These are phyloP conservation scores for Cydia splendana DNA, from an alignment of 1,140 invertebrate genomes.

Conservation along the genomic window DNA sequence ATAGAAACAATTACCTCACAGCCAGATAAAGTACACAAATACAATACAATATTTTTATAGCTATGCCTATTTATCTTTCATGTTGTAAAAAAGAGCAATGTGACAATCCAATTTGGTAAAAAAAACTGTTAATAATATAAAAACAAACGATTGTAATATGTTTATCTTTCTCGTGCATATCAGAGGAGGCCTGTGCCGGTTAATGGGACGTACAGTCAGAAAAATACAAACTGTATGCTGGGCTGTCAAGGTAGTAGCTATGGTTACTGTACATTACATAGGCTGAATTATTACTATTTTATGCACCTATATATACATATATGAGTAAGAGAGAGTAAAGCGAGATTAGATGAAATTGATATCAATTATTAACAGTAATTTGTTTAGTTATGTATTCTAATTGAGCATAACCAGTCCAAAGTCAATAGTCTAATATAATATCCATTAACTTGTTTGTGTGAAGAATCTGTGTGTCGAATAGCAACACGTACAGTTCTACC, in stretches of 20 bases:
- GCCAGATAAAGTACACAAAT: neutral
- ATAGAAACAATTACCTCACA: slow-evolving; percentile 16
- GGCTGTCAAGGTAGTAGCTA: too few relatives aligned
- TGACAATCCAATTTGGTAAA: neutral
- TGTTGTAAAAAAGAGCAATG: neutral
- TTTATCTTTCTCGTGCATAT: neutral
- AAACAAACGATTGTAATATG: too few relatives aligned
- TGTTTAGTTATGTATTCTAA: neutral
- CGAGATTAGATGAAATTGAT: too few relatives aligned
- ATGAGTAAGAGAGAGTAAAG: too few relatives aligned
- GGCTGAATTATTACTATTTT: too few relatives aligned
- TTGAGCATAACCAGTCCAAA: neutral
- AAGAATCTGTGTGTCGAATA: neutral
- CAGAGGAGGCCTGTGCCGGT: neutral
- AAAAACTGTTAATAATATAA: neutral
- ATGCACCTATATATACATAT: too few relatives aligned
- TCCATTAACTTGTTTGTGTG: neutral
- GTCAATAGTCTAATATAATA: neutral
- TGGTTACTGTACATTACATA: too few relatives aligned
- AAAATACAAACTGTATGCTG: too few relatives aligned
- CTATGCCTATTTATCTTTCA: neutral
- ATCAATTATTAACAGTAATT: neutral
- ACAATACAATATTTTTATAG: neutral
- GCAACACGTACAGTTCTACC: too few relatives aligned
- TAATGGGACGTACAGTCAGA: too few relatives aligned